phyloP scores from a whole-genome alignment of 2,888 invertebrate genomes.

The Hedychridium roseum region DNA sequence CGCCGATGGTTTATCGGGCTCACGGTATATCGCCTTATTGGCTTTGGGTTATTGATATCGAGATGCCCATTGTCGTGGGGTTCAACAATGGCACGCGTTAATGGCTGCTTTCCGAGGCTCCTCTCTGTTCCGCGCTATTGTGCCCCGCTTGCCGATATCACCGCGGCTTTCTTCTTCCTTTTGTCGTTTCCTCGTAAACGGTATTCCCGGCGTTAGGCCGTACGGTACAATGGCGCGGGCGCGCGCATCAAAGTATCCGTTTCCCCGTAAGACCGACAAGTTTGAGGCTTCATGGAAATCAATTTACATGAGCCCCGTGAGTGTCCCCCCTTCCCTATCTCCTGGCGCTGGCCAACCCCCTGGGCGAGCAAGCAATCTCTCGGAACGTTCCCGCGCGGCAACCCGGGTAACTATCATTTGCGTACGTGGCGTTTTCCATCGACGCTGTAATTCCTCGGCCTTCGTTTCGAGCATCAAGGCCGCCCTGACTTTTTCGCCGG shows the following conservation, averaged over 20 bases:
- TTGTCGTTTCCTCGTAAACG: no score
- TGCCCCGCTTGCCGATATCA: no score
- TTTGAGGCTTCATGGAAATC: constrained; percentile 13
- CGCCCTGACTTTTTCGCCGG: not conserved
- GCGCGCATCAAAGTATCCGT: no score
- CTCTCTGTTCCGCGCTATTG: no score
- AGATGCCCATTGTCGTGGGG: constrained; percentile 44
- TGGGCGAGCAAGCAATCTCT: constrained; percentile 17
- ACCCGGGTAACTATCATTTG: constrained; percentile 8
- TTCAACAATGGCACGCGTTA: constrained; percentile 46
- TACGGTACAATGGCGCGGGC: no score
- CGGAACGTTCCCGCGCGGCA: constrained; percentile 13
- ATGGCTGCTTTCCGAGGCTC: constrained; percentile 38
- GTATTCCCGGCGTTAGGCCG: no score
- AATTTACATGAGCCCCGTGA: no score
- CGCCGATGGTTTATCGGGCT: constrained; percentile 23
- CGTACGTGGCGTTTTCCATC: constrained; percentile 19
- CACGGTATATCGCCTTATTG: constrained; percentile 44
- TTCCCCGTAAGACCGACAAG: no score
- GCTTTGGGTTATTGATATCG: constrained; percentile 54
- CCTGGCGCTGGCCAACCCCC: constrained; percentile 6
- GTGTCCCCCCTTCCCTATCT: no score
- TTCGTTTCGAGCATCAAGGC: constrained; percentile 25
- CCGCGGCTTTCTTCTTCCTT: no score
- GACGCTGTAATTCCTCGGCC: constrained; percentile 23